These are phyloP conservation scores for Solea solea DNA, from an alignment of 2,113 vertebrate genomes.

Conservation along the genomic window DNA sequence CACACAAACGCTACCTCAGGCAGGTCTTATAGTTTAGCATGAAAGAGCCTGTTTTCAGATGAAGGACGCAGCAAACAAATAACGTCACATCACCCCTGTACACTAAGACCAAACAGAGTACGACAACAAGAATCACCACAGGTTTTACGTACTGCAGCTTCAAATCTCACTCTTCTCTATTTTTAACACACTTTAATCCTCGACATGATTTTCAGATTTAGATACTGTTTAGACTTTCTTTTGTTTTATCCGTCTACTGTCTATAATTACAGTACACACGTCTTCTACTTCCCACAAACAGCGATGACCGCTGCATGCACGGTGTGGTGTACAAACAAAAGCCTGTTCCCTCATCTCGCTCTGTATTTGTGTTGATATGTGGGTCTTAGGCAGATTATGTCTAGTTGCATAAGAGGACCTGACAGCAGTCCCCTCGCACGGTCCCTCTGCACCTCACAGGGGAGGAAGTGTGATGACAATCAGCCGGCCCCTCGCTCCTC, in stretches of 20 bases:
- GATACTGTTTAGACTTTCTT: neutral
- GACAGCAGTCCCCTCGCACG: neutral
- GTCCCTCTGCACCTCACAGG: neutral
- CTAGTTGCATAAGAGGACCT: conserved; percentile 38
- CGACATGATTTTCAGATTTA: neutral
- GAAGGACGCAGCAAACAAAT: no score
- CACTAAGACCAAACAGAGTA: no score
- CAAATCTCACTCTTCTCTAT: neutral
- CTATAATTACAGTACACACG: neutral
- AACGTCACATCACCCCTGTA: no score
- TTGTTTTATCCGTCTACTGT: neutral
- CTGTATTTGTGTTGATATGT: conserved; percentile 9
- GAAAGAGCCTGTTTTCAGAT: no score
- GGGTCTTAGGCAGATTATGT: conserved; percentile 13
- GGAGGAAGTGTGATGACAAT: conserved; percentile 62
- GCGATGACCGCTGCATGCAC: neutral
- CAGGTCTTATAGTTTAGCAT: no score
- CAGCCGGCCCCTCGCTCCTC: conserved; percentile 9
- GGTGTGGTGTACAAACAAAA: conserved; percentile 19
- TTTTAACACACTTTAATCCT: neutral
- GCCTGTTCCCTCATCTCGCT: neutral
- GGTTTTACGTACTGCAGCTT: no score
- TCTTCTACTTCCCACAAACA: neutral
- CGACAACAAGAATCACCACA: no score
- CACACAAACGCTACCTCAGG: no score